A percentile compares a stretch with the other conserved stretches of the same genome.
Conservation (phyloP, 2,888 invertebrate species). For the Epirrita christyi region DNA sequence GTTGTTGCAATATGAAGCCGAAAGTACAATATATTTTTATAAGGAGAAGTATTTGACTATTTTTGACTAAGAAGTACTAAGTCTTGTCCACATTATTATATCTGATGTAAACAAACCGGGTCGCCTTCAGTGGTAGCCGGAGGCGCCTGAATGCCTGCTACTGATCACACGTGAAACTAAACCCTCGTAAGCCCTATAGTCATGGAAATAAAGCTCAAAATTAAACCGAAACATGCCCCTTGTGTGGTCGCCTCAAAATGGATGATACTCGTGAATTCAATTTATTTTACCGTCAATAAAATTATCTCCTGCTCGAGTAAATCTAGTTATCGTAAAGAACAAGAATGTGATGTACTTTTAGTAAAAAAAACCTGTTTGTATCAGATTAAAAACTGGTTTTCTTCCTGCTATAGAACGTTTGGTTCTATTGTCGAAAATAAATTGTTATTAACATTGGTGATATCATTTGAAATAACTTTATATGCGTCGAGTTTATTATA, state of each 20-base stretch:
- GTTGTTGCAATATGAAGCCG: no score
- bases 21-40: no score
- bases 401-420: conserved; percentile 32
- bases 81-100: conserved; percentile 61
- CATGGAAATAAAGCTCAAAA: conserved; percentile 26
- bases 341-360: conserved; percentile 32
- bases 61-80: not conserved
- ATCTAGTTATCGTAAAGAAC: conserved; percentile 29
- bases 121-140: conserved; percentile 68
- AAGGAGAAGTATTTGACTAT: no score
- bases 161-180: conserved; percentile 36
- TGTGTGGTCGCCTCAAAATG: conserved; percentile 28
- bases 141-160: conserved; percentile 65
- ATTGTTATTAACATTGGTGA: not conserved
- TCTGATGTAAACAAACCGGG: conserved; percentile 52
- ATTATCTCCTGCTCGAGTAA: conserved; percentile 28
- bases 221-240: conserved; percentile 21
- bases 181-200: conserved; percentile 23
- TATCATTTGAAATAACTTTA: not conserved
- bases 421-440: conserved; percentile 12
- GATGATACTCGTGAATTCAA: conserved; percentile 65
- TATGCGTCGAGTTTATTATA: conserved; percentile 9
- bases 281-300: conserved; percentile 46
- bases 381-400: conserved; percentile 30
- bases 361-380: conserved; percentile 35